Evolutionary conservation across 2,113 vertebrate species (phyloP).

Genomic region (Callithrix jacchus): DNA sequence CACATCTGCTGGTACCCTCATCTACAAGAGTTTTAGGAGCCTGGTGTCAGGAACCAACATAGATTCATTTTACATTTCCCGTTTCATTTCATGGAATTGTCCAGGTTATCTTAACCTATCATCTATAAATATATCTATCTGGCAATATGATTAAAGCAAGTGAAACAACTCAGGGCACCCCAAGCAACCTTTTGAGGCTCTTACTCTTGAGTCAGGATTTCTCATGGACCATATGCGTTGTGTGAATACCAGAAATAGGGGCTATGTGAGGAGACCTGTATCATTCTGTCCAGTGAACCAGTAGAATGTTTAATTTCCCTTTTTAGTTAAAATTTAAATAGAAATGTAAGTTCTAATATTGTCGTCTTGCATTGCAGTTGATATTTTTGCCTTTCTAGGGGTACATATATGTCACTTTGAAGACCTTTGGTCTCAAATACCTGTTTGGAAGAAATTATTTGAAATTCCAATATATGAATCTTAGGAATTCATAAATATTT

Average conservation of each 20-base stretch:
- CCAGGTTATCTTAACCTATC: background rate
- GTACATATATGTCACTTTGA: background rate
- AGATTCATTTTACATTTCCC: background rate
- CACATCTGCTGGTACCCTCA: background rate
- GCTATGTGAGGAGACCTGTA: background rate
- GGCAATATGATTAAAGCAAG: constrained; percentile 10
- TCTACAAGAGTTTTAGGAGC: background rate
- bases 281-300: background rate
- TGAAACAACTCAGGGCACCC: background rate
- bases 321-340: background rate
- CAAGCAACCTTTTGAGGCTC: background rate
- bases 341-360: background rate
- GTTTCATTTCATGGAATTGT: constrained; percentile 1
- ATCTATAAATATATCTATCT: background rate
- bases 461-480: background rate
- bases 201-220: background rate
- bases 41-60: background rate
- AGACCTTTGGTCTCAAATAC: background rate
- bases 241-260: background rate
- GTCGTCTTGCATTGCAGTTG: background rate
- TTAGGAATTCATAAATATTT: background rate
- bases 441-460: constrained; percentile 18
- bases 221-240: background rate
- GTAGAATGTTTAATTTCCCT: background rate
- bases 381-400: background rate